Evolutionary conservation across 2,797 vertebrate genomes (phyloP).

Genomic region (Danio albolineatus): DNA sequence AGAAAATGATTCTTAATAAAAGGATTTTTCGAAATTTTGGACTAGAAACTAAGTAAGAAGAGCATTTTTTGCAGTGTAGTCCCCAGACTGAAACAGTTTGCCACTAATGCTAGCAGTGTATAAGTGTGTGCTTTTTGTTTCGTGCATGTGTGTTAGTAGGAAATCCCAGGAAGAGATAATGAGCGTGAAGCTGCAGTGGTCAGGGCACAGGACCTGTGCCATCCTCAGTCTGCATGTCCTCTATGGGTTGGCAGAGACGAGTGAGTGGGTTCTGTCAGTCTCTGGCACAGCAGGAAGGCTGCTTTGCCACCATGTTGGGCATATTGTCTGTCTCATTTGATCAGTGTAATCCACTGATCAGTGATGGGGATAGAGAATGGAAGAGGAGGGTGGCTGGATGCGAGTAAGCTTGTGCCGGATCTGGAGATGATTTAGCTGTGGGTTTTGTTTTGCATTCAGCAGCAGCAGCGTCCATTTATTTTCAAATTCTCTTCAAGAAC

Average conservation of each 20-base stretch:
- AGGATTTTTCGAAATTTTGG: too few species aligned
- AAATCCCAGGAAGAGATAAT: slow-evolving; percentile 60
- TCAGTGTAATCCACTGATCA: slow-evolving; percentile 60
- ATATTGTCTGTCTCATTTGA: slow-evolving; percentile 63
- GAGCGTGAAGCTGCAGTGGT: slow-evolving; percentile 46
- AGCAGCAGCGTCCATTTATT: background rate
- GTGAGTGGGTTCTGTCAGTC: slow-evolving; percentile 56
- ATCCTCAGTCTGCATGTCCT: slow-evolving; percentile 49
- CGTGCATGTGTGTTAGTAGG: slow-evolving; percentile 51
- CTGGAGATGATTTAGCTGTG: background rate
- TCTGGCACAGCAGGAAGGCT: slow-evolving; percentile 56
- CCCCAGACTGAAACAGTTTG: slow-evolving; percentile 45
- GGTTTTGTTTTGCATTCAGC: slow-evolving; percentile 10
- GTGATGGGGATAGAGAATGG: slow-evolving; percentile 30
- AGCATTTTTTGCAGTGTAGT: background rate
- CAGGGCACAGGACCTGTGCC: slow-evolving; percentile 38
- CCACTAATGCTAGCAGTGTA: slow-evolving; percentile 55
- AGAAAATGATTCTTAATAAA: too few species aligned
- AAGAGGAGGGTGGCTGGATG: slow-evolving; percentile 19
- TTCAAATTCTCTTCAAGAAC: background rate
- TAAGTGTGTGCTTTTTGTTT: slow-evolving; percentile 32
- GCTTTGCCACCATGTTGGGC: slow-evolving; percentile 55
- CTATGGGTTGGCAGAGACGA: slow-evolving; percentile 51
- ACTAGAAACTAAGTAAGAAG: too few species aligned
- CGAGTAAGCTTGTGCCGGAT: background rate